Base-by-base conservation (phyloP, 2,888 invertebrate species). In the Metacarcinus magister region DNA sequence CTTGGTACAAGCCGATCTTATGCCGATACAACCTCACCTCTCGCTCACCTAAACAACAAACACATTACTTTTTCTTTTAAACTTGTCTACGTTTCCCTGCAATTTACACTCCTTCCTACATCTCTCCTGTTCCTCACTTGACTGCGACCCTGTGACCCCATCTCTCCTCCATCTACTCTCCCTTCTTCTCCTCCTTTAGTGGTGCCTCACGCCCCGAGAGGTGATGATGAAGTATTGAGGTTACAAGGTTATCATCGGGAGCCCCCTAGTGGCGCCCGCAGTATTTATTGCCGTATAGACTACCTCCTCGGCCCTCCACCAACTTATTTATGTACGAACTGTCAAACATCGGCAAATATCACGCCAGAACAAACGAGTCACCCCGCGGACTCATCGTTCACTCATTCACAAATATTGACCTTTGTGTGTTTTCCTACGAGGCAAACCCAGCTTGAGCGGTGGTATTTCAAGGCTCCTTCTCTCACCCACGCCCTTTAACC, bases 191-290 rank as follows among this genome's bases (percentile, higher is more conserved):
- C 82, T 23, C 54, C 93, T 67, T 10, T 23, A 67, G 19, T 32
- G n/a, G 16, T 92, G 28, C 44, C 54, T 54, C 92, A 44, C 48
- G 28, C 92, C 92, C 92, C 92, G 32, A 93, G 93, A 28, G 93
- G 75, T 39, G 48, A 48, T 95, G 94, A 95, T 91, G 91, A 95
- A 91, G 90, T 95, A 95, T 89, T 91, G 44, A 13, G 94, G 94
- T 95, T 43, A 95, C 23, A 91, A 89, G 94, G 94, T 95, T 95
- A 95, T 95, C 94, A 10, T 91, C 60, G 94, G 94, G 39, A 91
- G 90, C 94, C 91, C 94, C 94, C 87, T 94, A 89, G 89, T 89
- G 94, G 39, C 89, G 48, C 87, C 82, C 60, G 67, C 44, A 93
- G 75, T 93, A 93, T 93, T 93, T 93, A 93, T 93, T 43, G 67